These are phyloP conservation scores for Nemoura dubitans DNA, from an alignment of 2,888 invertebrate genomes.

Conservation along the genomic window DNA sequence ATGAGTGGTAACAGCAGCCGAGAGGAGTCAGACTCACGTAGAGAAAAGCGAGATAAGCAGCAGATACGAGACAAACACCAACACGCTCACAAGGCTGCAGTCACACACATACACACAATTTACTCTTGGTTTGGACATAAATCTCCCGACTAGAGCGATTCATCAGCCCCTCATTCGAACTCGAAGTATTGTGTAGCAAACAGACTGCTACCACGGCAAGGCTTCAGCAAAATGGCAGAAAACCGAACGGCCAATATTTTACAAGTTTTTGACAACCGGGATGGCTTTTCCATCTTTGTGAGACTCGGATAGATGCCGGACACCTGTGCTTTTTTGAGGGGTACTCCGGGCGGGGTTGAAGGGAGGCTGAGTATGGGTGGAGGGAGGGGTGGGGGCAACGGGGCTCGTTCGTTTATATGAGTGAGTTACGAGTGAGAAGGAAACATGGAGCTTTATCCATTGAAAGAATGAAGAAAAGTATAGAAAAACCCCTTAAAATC, in stretches of 20 bases:
- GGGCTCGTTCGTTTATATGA: constrained; percentile 42
- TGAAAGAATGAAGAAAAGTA: constrained; percentile 43
- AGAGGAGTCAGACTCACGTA: constrained; percentile 47
- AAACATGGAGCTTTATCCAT: constrained; percentile 38
- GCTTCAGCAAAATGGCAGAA: constrained; percentile 55
- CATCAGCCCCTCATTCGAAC: constrained; percentile 60
- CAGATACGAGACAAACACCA: constrained; percentile 53
- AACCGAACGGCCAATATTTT: constrained; percentile 70
- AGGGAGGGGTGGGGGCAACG: constrained; percentile 42
- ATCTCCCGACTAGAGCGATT: constrained; percentile 62
- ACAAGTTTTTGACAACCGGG: constrained; percentile 74
- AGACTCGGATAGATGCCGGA: constrained; percentile 56
- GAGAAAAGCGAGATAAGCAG: constrained; percentile 43
- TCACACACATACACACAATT: constrained; percentile 60
- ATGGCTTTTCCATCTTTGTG: constrained; percentile 67
- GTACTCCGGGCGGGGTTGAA: constrained; percentile 37
- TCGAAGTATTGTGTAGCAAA: constrained; percentile 48
- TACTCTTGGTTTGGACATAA: constrained; percentile 61
- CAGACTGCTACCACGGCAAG: constrained; percentile 49
- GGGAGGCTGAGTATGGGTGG: constrained; percentile 39
- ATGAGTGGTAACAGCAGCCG: constrained; percentile 47
- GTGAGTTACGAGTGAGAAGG: constrained; percentile 42
- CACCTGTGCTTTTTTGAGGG: constrained; percentile 56
- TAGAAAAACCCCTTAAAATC: constrained; percentile 37
- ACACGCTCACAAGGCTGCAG: constrained; percentile 57